These are phyloP conservation scores for Pangasius larnaudii DNA, from an alignment of 2,797 vertebrate species.

Conservation along the genomic window DNA sequence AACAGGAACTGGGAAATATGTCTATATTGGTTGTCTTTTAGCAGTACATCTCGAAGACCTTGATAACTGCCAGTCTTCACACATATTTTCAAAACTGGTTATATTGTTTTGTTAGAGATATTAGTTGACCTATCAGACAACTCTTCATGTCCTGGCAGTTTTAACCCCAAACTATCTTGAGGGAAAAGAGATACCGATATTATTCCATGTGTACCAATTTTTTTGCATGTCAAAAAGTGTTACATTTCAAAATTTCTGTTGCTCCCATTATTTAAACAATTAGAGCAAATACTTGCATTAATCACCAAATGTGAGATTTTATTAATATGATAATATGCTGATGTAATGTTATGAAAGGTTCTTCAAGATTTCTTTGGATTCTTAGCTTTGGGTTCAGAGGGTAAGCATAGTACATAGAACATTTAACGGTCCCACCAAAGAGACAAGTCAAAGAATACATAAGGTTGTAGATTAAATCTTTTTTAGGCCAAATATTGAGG, in stretches of 20 bases:
- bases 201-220: slow-evolving; percentile 31
- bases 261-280: neutral
- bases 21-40: slow-evolving; percentile 3
- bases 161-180: neutral
- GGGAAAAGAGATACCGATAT: neutral
- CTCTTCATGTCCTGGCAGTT: slow-evolving; percentile 11
- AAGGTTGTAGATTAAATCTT: neutral
- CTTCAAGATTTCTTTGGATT: neutral
- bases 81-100: slow-evolving; percentile 16
- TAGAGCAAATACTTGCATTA: neutral
- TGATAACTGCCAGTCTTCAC: neutral
- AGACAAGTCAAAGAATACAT: neutral
- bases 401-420: neutral
- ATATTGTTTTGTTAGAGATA: slow-evolving; percentile 48
- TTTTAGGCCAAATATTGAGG: neutral
- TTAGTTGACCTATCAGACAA: slow-evolving; percentile 43
- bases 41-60: neutral
- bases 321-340: neutral
- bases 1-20: slow-evolving; percentile 12
- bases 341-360: neutral
- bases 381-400: neutral
- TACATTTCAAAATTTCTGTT: neutral
- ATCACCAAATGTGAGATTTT: neutral
- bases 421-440: neutral
- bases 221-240: slow-evolving; percentile 26